These are phyloP conservation scores for Tyrannus savana DNA, from an alignment of 2,113 vertebrate genomes.

Conservation along the genomic window DNA sequence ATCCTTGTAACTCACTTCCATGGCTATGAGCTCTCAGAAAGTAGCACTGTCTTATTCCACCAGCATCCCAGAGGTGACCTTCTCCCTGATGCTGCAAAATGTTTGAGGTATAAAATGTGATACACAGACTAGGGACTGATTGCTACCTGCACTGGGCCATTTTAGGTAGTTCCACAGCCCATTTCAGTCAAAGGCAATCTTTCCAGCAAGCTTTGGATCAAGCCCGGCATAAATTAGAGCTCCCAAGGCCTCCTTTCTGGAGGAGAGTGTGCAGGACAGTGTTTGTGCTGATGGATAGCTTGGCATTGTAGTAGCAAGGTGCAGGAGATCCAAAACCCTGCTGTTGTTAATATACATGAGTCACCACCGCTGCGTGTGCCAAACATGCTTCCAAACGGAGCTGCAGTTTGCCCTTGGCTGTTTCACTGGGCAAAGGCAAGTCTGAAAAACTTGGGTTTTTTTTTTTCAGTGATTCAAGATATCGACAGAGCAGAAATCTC, in stretches of 20 bases:
- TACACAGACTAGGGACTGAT: not conserved
- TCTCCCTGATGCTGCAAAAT: not conserved
- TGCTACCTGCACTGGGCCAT: not conserved
- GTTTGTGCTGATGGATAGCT: constrained; percentile 24
- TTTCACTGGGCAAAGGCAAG: constrained; percentile 14
- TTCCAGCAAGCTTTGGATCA: not conserved
- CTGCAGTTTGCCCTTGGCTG: constrained; percentile 49
- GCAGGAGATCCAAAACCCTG: constrained; percentile 23
- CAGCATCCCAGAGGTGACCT: not conserved
- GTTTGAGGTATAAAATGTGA: not conserved
- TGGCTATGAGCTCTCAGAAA: not conserved
- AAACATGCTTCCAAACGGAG: not conserved
- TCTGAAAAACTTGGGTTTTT: not conserved
- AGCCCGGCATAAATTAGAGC: not conserved
- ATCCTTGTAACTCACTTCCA: not conserved
- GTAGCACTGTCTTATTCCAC: not conserved
- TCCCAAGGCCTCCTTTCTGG: not conserved
- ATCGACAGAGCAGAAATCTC: not conserved
- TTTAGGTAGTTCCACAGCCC: not conserved
- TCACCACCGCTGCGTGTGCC: constrained; percentile 17
- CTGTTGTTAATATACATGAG: constrained; percentile 45
- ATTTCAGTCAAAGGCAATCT: not conserved
- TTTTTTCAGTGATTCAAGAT: not conserved
- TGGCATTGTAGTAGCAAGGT: constrained; percentile 16
- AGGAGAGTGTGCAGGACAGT: not conserved